A percentile compares a stretch with the other conserved stretches of the same genome.
Evolutionary conservation across 2,888 invertebrate species (phyloP).

Genomic region (Acronicta psi): DNA sequence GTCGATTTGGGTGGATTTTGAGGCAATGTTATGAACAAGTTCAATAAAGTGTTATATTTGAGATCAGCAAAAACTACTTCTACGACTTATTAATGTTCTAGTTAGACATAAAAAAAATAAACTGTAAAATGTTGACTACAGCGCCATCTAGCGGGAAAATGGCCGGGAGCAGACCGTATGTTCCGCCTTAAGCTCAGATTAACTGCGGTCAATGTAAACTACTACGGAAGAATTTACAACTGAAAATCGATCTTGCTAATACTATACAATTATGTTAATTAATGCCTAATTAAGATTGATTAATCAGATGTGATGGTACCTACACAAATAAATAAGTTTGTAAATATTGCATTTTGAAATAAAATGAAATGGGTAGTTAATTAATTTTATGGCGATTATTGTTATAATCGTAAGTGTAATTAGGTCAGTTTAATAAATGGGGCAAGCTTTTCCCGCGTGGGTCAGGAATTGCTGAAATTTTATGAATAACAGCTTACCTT

Average conservation of each 20-base stretch:
- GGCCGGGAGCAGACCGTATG: too few species aligned
- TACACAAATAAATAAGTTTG: constrained; percentile 10
- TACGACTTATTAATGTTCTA: too few species aligned
- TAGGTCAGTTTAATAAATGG: constrained; percentile 39
- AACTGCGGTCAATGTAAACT: constrained; percentile 29
- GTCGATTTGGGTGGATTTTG: too few species aligned
- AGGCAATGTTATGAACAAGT: too few species aligned
- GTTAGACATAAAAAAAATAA: too few species aligned
- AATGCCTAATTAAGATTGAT: constrained; percentile 6
- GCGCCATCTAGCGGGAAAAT: too few species aligned
- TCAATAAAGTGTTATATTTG: too few species aligned
- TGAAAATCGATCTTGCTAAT: constrained; percentile 38
- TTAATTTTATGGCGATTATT: constrained; percentile 6
- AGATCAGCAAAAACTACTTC: too few species aligned
- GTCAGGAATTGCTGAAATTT: constrained; percentile 42
- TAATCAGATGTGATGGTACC: constrained; percentile 3
- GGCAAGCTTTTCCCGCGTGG: constrained; percentile 6
- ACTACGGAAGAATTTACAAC: constrained; percentile 5
- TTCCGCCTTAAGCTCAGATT: too few species aligned
- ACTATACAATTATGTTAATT: constrained; percentile 15
- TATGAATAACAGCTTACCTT: constrained; percentile 43
- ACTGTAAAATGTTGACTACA: too few species aligned
- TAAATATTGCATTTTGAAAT: constrained; percentile 9
- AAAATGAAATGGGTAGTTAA: constrained; percentile 7
- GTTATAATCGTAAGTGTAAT: constrained; percentile 7